Evolutionary conservation across 2,113 vertebrate genomes (phyloP).

Genomic region (Bettongia penicillata): DNA sequence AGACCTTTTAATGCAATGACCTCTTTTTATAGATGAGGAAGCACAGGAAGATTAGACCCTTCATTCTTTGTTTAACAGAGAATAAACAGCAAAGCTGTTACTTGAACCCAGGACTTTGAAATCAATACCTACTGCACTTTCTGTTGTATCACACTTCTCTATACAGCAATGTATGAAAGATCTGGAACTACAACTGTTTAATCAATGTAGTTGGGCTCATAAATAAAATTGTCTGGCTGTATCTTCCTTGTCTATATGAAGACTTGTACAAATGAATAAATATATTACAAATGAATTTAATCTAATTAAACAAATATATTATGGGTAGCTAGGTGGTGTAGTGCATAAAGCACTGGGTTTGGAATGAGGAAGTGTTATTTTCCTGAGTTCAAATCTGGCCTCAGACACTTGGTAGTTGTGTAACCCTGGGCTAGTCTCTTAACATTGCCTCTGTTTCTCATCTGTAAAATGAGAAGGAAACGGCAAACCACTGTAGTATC

Average conservation of each 20-base stretch:
- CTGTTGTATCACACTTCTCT: not conserved
- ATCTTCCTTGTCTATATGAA: not conserved
- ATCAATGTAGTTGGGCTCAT: not conserved
- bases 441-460: not conserved
- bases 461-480: too few species aligned
- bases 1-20: not conserved
- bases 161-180: not conserved
- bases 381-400: not conserved
- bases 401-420: not conserved
- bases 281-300: not conserved
- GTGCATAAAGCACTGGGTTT: too few species aligned
- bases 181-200: not conserved
- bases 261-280: not conserved
- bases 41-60: not conserved
- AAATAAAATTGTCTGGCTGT: not conserved
- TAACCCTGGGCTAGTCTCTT: not conserved
- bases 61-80: not conserved
- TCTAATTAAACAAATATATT: not conserved
- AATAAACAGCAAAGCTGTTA: not conserved
- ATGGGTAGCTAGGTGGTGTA: too few species aligned
- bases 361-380: too few species aligned
- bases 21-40: too few species aligned
- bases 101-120: not conserved
- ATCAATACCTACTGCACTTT: not conserved
- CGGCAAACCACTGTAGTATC: too few species aligned